These are phyloP conservation scores for Eidolon helvum DNA, from an alignment of 2,113 vertebrate genomes.

Conservation along the genomic window DNA sequence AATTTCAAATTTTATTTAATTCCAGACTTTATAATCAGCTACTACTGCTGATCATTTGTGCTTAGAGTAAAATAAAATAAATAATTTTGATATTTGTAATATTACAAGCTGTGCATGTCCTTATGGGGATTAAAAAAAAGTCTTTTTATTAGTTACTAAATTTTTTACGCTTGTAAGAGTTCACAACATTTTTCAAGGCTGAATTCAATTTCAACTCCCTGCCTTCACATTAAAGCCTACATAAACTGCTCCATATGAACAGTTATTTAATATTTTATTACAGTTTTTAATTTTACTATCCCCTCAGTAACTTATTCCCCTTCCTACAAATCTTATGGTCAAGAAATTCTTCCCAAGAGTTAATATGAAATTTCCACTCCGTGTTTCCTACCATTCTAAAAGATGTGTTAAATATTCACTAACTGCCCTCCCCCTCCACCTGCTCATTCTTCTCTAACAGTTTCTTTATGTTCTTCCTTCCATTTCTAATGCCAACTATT, in stretches of 20 bases:
- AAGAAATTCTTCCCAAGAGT: constrained; percentile 55
- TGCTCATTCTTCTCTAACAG: not conserved
- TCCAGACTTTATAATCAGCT: not conserved
- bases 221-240: constrained; percentile 68
- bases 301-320: constrained; percentile 65
- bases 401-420: not conserved
- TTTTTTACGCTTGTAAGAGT: constrained; percentile 51
- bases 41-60: constrained; percentile 21
- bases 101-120: constrained; percentile 41
- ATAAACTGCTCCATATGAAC: constrained; percentile 65
- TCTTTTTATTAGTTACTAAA: constrained; percentile 65
- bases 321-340: constrained; percentile 59
- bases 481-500: not conserved
- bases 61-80: constrained; percentile 49
- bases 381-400: not conserved
- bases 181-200: constrained; percentile 62
- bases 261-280: constrained; percentile 76
- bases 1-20: constrained; percentile 31
- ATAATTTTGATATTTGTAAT: constrained; percentile 55
- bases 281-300: constrained; percentile 73
- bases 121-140: constrained; percentile 5
- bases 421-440: not conserved
- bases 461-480: not conserved
- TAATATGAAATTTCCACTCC: constrained; percentile 5
- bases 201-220: constrained; percentile 67